Conservation (phyloP, 1,140 invertebrate species). For the Ephestia elutella region DNA sequence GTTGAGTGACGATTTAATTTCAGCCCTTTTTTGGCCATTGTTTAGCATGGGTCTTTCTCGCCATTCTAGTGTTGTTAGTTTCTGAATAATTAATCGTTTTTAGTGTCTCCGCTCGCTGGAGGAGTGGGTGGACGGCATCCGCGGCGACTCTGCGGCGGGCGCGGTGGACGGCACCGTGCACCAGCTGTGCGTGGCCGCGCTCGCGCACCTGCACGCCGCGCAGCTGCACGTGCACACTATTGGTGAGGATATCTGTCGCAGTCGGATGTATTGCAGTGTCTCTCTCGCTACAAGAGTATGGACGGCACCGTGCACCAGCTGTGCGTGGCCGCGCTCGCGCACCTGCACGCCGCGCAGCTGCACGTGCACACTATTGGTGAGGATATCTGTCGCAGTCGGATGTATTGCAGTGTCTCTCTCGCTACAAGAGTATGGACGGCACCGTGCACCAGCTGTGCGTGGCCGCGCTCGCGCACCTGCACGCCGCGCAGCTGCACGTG, state of each 20-base stretch:
- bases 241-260: conserved; percentile 57
- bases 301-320: conserved; percentile 98
- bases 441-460: conserved; percentile 97
- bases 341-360: conserved; percentile 88
- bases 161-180: conserved; percentile 97
- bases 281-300: too few species aligned
- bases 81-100: not conserved
- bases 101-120: conserved; percentile 92
- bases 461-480: conserved; percentile 92
- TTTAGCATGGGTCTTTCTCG: not conserved
- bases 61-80: too few species aligned
- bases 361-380: conserved; percentile 84
- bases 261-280: too few species aligned
- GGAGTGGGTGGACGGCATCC: conserved; percentile 93
- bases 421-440: too few species aligned
- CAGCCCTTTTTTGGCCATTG: not conserved
- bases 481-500: conserved; percentile 86
- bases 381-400: too few species aligned
- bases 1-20: too few species aligned
- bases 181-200: conserved; percentile 94
- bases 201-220: conserved; percentile 90
- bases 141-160: conserved; percentile 85
- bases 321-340: conserved; percentile 93
- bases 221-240: conserved; percentile 86
- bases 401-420: too few species aligned